phyloP scores from a whole-genome alignment of 1,140 invertebrate genomes.

The Coenobita brevimanus region DNA sequence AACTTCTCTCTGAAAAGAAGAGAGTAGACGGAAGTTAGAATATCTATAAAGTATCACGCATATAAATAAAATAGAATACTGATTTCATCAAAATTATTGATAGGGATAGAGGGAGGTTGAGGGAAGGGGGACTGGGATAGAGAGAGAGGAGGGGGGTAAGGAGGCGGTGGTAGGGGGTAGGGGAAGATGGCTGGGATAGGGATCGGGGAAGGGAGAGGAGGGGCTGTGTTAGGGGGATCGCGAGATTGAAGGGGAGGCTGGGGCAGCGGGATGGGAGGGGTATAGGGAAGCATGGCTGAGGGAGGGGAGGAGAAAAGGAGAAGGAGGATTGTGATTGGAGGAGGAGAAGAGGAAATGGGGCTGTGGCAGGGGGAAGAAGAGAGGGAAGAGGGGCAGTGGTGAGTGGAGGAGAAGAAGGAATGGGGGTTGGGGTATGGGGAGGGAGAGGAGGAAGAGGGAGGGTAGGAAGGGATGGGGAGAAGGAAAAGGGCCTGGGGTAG shows the following conservation, averaged over 20 bases:
- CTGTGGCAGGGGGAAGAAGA: neutral
- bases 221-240: neutral
- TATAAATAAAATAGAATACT: no score
- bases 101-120: neutral
- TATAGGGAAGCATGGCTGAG: neutral
- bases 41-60: no score
- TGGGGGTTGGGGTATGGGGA: neutral
- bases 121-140: neutral
- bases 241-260: neutral
- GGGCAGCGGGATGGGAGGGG: neutral
- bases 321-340: no score
- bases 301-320: neutral
- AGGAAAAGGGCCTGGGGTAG: neutral
- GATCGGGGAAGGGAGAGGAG: neutral
- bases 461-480: neutral
- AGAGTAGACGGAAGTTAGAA: no score
- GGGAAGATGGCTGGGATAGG: neutral
- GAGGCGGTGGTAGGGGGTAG: neutral
- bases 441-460: slow-evolving; percentile 6
- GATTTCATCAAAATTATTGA: neutral
- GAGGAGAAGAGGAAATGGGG: neutral
- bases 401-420: neutral
- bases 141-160: neutral
- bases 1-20: no score
- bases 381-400: neutral